These are phyloP conservation scores for Listronotus bonariensis DNA, from an alignment of 1,140 invertebrate genomes.

Conservation along the genomic window DNA sequence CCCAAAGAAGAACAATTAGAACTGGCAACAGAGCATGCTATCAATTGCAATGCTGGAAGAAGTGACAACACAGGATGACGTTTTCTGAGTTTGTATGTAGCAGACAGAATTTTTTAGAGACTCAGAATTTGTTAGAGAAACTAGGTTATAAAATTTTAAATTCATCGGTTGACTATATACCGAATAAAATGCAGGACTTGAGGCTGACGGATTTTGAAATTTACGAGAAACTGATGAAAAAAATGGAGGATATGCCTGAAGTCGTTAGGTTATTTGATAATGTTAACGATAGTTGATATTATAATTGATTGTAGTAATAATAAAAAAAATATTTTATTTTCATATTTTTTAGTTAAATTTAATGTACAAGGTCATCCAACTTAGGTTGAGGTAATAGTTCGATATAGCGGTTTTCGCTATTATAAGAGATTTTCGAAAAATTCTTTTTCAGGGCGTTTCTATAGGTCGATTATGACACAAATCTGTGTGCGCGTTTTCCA, in stretches of 20 bases:
- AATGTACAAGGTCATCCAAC: too few relatives aligned
- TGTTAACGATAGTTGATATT: constrained; percentile 50
- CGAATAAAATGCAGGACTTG: constrained; percentile 53
- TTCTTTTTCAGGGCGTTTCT: too few relatives aligned
- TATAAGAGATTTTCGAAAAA: too few relatives aligned
- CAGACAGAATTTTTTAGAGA: constrained; percentile 46
- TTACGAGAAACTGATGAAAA: constrained; percentile 55
- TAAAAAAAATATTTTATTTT: too few relatives aligned
- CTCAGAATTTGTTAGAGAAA: constrained; percentile 54
- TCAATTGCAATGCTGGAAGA: constrained; percentile 66
- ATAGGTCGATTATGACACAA: too few relatives aligned
- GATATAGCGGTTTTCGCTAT: too few relatives aligned
- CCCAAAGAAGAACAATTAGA: constrained; percentile 56
- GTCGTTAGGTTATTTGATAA: constrained; percentile 61
- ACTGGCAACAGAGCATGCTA: constrained; percentile 65
- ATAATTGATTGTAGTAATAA: too few relatives aligned
- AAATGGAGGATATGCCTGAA: constrained; percentile 57
- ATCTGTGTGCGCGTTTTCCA: too few relatives aligned
- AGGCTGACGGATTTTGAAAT: constrained; percentile 55
- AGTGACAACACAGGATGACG: constrained; percentile 58
- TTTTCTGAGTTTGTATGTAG: constrained; percentile 57
- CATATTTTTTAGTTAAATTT: too few relatives aligned
- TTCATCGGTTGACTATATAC: constrained; percentile 58
- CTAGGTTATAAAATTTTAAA: constrained; percentile 57
- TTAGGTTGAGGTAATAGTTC: too few relatives aligned